Conservation (phyloP, 2,113 vertebrate genomes). For the Castor canadensis region DNA sequence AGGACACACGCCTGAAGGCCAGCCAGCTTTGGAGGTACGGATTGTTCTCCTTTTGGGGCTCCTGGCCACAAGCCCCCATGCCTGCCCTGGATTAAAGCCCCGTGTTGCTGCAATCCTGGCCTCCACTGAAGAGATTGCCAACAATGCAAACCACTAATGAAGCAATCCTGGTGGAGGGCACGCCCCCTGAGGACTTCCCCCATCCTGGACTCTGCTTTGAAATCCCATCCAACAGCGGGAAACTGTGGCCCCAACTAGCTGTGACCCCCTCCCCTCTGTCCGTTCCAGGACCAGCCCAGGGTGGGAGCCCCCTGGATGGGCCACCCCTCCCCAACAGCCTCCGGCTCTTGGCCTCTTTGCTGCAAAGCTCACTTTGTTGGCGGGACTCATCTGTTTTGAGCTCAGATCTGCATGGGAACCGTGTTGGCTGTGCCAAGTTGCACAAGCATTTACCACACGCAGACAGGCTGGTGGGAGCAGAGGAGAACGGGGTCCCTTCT, state of each 20-base stretch:
- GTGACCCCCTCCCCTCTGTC: neutral
- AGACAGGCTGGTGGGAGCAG: slow-evolving; percentile 78
- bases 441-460: slow-evolving; percentile 84
- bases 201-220: slow-evolving; percentile 70
- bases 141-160: slow-evolving; percentile 83
- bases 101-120: slow-evolving; percentile 79
- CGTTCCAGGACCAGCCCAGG: neutral
- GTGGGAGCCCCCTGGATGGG: neutral
- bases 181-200: neutral
- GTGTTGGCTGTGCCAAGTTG: slow-evolving; percentile 80
- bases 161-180: slow-evolving; percentile 79
- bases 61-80: slow-evolving; percentile 75
- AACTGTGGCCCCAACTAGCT: neutral
- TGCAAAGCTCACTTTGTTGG: slow-evolving; percentile 81
- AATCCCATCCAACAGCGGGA: slow-evolving; percentile 60
- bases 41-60: slow-evolving; percentile 68
- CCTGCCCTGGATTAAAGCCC: slow-evolving; percentile 82
- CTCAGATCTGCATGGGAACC: slow-evolving; percentile 83
- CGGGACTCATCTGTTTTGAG: slow-evolving; percentile 82
- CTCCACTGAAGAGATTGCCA: slow-evolving; percentile 83
- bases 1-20: neutral
- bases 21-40: slow-evolving; percentile 10
- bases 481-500: slow-evolving; percentile 50
- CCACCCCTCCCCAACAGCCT: slow-evolving; percentile 38
- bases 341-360: slow-evolving; percentile 68